Conservation (phyloP, 2,888 invertebrate species). For the Leistus spinibarbis region DNA sequence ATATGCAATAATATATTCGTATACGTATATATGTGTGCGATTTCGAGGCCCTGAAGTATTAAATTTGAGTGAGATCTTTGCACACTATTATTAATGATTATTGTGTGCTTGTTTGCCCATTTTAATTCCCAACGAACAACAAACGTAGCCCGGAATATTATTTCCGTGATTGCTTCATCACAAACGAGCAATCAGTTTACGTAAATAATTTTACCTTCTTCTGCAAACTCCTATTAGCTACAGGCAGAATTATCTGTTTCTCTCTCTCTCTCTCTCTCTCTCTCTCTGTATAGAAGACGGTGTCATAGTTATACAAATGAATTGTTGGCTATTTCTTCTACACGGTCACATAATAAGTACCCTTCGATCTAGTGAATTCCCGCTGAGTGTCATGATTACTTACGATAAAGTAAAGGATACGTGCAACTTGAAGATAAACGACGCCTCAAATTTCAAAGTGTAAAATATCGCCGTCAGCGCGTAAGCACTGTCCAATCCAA, state of each 20-base stretch:
- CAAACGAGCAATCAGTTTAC: constrained; percentile 5
- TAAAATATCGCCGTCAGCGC: constrained; percentile 1
- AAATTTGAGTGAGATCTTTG: constrained; percentile 2
- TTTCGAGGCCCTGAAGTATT: background rate
- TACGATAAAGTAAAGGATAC: background rate
- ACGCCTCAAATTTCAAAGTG: constrained; percentile 10
- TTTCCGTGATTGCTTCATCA: constrained; percentile 13
- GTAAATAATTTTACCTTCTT: constrained; percentile 8
- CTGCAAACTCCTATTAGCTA: background rate
- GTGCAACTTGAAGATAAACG: background rate
- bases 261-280: too few species aligned
- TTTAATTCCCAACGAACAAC: constrained; percentile 6
- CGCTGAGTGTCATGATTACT: background rate
- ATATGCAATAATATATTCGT: background rate
- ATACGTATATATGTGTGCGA: background rate
- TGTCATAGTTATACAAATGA: background rate
- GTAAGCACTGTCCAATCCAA: constrained; percentile 2
- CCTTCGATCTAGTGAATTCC: background rate
- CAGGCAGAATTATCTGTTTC: background rate
- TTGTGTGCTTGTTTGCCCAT: constrained; percentile 1
- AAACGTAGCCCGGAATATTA: constrained; percentile 3
- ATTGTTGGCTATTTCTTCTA: background rate
- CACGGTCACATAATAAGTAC: background rate
- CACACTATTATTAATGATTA: constrained; percentile 14
- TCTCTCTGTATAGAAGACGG: background rate